Evolutionary conservation across 1,140 invertebrate genomes (phyloP), one percentile per base, ranked within the genome.

Genomic region (Phortica variegata): DNA sequence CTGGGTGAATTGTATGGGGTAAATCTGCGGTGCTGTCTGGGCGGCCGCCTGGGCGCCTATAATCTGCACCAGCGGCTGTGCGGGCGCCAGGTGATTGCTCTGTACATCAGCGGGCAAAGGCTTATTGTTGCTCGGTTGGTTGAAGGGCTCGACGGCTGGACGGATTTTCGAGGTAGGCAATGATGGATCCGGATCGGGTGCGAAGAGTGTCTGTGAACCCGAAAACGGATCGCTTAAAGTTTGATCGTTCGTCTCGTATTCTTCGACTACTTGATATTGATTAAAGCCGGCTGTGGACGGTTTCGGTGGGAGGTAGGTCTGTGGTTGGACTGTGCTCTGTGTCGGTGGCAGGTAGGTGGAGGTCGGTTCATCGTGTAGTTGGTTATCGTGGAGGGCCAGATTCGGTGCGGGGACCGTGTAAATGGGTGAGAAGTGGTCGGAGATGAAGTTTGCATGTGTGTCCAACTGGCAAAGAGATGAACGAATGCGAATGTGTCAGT

Each of bases 331-430:
- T 49, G 47, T 44, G 43, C 40, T 58, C 52, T 38, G n/a, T 29
- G 40, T 37, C 33, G 61, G 49, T 23, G 65, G 55, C 20, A 66
- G 42, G 42, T 73, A 73, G n/a, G 58, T 47, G 18, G 60, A 51
- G 47, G 57, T 51, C 9, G 50, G 13, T 40, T 65, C 56, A 10
- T 56, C 36, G 3, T 53, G 54, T 8, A 54, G 36, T n/a, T 73
- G 65, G 65, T 63, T 71, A 43, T 60, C 49, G 23, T 58, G 54
- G 41, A 57, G 18, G 31, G 51, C 52, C 33, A 72, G 50, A 76
- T 90, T 89, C 7, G 88, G 88, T 7, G 88, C 88, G 61, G 88
- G 87, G 47, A 90, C 89, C 3, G 87, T 89, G 69, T 89, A 87
- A 65, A 90, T 90, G 2, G 87, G 87, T 63, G 86, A 87, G 61